Conservation (phyloP, 2,113 vertebrate genomes). For the Stictonetta naevosa region DNA sequence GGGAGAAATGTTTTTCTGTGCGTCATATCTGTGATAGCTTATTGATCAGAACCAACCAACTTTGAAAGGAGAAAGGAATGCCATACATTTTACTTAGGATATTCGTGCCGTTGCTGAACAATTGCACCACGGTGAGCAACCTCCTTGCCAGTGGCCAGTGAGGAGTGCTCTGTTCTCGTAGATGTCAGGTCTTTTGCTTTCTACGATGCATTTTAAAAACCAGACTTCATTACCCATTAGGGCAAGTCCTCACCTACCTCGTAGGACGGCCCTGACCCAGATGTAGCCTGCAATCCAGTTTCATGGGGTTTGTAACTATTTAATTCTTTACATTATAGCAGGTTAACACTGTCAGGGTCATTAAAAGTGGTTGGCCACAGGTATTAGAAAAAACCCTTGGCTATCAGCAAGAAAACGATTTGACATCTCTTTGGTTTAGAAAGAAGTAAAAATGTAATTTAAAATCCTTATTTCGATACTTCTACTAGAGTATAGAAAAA, state of each 20-base stretch:
- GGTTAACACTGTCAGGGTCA: neutral
- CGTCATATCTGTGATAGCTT: constrained; percentile 9
- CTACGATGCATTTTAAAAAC: neutral
- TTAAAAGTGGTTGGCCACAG: neutral
- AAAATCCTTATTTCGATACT: neutral
- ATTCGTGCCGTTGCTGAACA: neutral
- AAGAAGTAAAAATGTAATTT: neutral
- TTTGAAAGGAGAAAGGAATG: neutral
- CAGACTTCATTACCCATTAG: neutral
- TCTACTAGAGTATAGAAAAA: neutral
- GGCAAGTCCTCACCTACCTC: neutral
- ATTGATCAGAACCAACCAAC: constrained; percentile 19
- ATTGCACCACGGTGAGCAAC: neutral
- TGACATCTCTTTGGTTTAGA: neutral
- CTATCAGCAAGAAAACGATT: neutral
- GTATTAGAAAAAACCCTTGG: neutral
- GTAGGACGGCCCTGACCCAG: neutral
- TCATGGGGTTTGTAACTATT: neutral
- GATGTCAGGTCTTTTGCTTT: neutral
- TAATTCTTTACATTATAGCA: neutral
- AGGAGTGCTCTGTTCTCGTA: neutral
- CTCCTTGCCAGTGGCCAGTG: neutral
- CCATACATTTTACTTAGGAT: neutral
- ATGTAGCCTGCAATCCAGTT: neutral
- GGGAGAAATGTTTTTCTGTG: neutral